Evolutionary conservation across 1,140 invertebrate species (phyloP).

Genomic region (Musca vetustissima): DNA sequence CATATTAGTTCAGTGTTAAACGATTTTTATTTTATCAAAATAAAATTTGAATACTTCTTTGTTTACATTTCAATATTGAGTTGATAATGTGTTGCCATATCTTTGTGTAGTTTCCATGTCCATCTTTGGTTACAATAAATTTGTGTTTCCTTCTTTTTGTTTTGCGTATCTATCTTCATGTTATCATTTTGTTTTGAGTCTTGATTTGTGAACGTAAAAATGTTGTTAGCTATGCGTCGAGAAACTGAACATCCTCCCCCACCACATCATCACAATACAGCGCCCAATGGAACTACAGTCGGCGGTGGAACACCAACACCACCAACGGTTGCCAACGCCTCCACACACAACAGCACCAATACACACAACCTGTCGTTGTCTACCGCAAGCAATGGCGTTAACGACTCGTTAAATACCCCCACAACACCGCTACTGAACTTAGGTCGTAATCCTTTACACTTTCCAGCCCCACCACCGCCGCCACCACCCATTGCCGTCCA

Average conservation of each 20-base stretch:
- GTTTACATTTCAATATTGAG: background rate
- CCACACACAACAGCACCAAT: slow-evolving; percentile 23
- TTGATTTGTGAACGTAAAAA: slow-evolving; percentile 39
- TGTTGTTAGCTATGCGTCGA: slow-evolving; percentile 57
- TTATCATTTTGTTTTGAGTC: background rate
- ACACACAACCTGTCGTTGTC: background rate
- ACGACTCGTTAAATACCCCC: slow-evolving; percentile 48
- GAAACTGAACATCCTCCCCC: slow-evolving; percentile 51
- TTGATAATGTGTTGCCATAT: slow-evolving; percentile 24
- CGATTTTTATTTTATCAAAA: too few relatives aligned
- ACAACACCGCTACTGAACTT: slow-evolving; percentile 44
- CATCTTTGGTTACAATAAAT: slow-evolving; percentile 31
- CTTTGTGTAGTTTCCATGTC: too few relatives aligned
- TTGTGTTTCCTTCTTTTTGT: slow-evolving; percentile 37
- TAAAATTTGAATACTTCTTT: too few relatives aligned
- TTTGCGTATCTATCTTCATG: slow-evolving; percentile 19
- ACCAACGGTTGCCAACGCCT: slow-evolving; percentile 14
- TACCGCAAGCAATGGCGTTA: background rate
- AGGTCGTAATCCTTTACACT: slow-evolving; percentile 45
- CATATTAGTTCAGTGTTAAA: too few relatives aligned
- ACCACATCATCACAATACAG: slow-evolving; percentile 30
- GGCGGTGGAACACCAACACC: slow-evolving; percentile 14
- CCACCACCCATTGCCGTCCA: slow-evolving; percentile 33
- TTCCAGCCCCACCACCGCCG: slow-evolving; percentile 36
- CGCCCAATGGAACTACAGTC: slow-evolving; percentile 28